phyloP scores from a whole-genome alignment of 2,888 invertebrate species.

The Adelognathus sp. region DNA sequence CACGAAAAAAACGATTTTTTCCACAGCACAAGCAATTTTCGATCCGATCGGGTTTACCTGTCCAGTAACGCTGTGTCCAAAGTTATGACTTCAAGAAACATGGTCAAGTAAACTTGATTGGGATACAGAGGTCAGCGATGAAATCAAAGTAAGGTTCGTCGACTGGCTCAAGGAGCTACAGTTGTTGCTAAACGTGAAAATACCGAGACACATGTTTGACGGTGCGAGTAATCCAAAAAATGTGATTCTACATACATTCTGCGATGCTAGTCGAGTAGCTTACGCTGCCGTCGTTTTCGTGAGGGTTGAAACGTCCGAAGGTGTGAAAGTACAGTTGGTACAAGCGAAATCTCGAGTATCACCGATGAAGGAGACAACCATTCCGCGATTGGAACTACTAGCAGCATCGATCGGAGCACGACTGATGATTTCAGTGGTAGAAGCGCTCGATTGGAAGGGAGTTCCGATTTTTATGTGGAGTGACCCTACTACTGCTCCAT shows the following conservation, averaged over 20 bases:
- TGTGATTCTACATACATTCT: constrained; percentile 62
- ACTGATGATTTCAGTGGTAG: constrained; percentile 50
- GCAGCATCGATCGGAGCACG: constrained; percentile 67
- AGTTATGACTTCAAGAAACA: constrained; percentile 54
- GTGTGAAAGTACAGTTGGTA: constrained; percentile 35
- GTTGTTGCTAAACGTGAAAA: constrained; percentile 53
- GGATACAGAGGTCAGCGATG: constrained; percentile 48
- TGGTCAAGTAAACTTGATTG: constrained; percentile 46
- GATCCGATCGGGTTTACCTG: constrained; percentile 60
- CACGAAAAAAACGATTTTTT: constrained; percentile 61
- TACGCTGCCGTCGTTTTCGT: constrained; percentile 66
- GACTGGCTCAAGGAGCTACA: constrained; percentile 57
- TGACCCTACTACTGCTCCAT: too few species aligned
- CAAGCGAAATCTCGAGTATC: constrained; percentile 11
- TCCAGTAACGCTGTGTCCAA: constrained; percentile 57
- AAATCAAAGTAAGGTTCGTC: constrained; percentile 33
- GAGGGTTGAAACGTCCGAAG: constrained; percentile 14
- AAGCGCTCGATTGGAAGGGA: constrained; percentile 39
- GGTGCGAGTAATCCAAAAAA: constrained; percentile 44
- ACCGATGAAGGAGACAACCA: constrained; percentile 43
- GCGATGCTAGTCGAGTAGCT: constrained; percentile 65
- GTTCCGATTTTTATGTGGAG: not conserved
- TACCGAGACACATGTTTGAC: constrained; percentile 53
- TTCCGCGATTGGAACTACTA: constrained; percentile 71
- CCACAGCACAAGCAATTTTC: constrained; percentile 56